Conservation (phyloP, 2,888 invertebrate genomes). For the Trilocha varians region DNA sequence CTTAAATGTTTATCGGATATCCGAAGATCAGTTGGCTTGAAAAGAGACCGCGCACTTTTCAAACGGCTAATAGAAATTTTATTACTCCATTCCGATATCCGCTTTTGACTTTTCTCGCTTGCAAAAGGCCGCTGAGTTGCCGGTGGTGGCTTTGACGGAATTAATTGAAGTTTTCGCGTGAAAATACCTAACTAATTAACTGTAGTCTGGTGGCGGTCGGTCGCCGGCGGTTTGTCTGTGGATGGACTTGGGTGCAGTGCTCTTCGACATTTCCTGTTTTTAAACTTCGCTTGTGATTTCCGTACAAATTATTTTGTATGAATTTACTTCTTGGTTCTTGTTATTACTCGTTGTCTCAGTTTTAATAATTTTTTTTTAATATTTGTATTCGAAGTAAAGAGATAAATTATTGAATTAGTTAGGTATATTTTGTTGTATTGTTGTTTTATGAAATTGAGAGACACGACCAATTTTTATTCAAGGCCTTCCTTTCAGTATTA, state of each 20-base stretch:
- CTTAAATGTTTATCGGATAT: background rate
- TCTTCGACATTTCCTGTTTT: slow-evolving; percentile 20
- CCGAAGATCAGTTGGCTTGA: slow-evolving; percentile 5
- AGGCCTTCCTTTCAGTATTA: too few species aligned
- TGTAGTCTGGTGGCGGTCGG: slow-evolving; percentile 28
- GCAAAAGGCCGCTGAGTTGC: slow-evolving; percentile 24
- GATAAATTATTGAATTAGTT: too few species aligned
- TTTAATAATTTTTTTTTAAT: too few species aligned
- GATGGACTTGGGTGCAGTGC: slow-evolving; percentile 22
- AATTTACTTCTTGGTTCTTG: background rate
- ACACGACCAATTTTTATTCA: too few species aligned
- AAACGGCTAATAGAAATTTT: slow-evolving; percentile 35
- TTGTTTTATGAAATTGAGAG: too few species aligned
- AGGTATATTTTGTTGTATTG: too few species aligned
- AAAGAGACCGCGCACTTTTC: slow-evolving; percentile 27
- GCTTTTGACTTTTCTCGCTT: slow-evolving; percentile 41
- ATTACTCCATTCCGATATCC: slow-evolving; percentile 41
- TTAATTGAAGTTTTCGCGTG: slow-evolving; percentile 57
- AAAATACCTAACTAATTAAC: slow-evolving; percentile 55
- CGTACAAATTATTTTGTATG: background rate
- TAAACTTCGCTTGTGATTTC: slow-evolving; percentile 7
- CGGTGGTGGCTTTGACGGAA: slow-evolving; percentile 44
- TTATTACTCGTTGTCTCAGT: too few species aligned
- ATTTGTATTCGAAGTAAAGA: too few species aligned
- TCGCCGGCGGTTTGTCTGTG: slow-evolving; percentile 16